Percentiles rank a stretch among this genome's conserved stretches.
phyloP scores from a whole-genome alignment of 2,888 invertebrate species.

The Sicus ferrugineus region DNA sequence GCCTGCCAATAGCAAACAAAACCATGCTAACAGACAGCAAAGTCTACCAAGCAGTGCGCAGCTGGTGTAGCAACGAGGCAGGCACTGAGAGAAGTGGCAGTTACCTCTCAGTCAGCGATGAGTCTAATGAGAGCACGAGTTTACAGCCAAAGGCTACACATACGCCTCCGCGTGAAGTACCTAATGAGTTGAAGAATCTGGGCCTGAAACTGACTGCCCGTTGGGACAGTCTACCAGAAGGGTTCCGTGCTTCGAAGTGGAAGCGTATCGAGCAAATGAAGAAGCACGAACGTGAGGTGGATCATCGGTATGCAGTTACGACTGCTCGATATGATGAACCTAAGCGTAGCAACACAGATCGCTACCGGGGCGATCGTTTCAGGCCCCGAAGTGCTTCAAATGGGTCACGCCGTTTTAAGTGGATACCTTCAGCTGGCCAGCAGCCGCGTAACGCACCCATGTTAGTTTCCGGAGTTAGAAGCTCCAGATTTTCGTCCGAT shows the following conservation, averaged over 20 bases:
- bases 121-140: conserved; percentile 43
- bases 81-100: conserved; percentile 39
- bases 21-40: conserved; percentile 93
- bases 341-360: conserved; percentile 35
- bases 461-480: conserved; percentile 25
- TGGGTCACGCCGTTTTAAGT: conserved; percentile 7
- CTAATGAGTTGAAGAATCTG: conserved; percentile 51
- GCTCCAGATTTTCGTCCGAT: background rate
- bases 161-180: conserved; percentile 35
- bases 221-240: conserved; percentile 64
- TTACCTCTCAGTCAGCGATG: conserved; percentile 42
- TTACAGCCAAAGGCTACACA: conserved; percentile 29
- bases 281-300: conserved; percentile 91
- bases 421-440: conserved; percentile 31
- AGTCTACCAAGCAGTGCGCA: conserved; percentile 83
- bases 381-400: conserved; percentile 32
- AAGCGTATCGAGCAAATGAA: conserved; percentile 94
- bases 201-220: conserved; percentile 49
- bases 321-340: conserved; percentile 38
- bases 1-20: conserved; percentile 91
- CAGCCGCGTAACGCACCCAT: conserved; percentile 39
- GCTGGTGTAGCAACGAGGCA: conserved; percentile 72
- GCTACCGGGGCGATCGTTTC: conserved; percentile 46
- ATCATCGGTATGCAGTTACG: conserved; percentile 65
- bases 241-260: conserved; percentile 92